Conservation (phyloP, 1,140 invertebrate species). For the Linepithema humile region DNA sequence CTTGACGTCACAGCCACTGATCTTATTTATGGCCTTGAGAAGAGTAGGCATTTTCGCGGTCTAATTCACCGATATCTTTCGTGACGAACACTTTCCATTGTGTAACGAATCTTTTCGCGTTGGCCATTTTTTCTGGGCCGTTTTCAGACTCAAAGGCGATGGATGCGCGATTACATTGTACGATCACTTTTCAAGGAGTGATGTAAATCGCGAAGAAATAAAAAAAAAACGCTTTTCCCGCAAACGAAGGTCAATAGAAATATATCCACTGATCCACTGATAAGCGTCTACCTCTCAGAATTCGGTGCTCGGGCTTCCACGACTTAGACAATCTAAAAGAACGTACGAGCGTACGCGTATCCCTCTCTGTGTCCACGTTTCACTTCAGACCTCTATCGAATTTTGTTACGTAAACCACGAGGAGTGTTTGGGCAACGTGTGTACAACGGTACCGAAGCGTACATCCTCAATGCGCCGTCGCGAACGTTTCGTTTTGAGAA, state of each 20-base stretch:
- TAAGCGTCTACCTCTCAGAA: not conserved
- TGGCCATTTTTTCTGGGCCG: not conserved
- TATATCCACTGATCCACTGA: not conserved
- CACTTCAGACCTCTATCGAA: constrained; percentile 55
- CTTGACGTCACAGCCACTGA: constrained; percentile 73
- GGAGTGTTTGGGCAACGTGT: constrained; percentile 67
- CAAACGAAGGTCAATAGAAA: not conserved
- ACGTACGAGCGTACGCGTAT: not conserved
- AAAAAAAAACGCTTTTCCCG: not conserved
- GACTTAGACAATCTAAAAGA: not conserved
- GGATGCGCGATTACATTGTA: not conserved
- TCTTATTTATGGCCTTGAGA: constrained; percentile 83
- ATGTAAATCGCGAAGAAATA: constrained; percentile 28
- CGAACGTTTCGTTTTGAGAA: constrained; percentile 74
- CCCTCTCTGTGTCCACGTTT: constrained; percentile 34
- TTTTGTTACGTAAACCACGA: constrained; percentile 65
- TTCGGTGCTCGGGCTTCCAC: too few species aligned
- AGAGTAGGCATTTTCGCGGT: constrained; percentile 79
- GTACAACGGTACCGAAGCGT: constrained; percentile 67
- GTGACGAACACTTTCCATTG: constrained; percentile 84
- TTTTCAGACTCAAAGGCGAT: constrained; percentile 4
- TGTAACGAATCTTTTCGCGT: constrained; percentile 80
- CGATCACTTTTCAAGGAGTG: not conserved
- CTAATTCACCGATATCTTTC: constrained; percentile 83
- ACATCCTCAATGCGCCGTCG: constrained; percentile 65